Conservation (phyloP, 2,797 vertebrate species). For the Pipistrellus pipistrellus region DNA sequence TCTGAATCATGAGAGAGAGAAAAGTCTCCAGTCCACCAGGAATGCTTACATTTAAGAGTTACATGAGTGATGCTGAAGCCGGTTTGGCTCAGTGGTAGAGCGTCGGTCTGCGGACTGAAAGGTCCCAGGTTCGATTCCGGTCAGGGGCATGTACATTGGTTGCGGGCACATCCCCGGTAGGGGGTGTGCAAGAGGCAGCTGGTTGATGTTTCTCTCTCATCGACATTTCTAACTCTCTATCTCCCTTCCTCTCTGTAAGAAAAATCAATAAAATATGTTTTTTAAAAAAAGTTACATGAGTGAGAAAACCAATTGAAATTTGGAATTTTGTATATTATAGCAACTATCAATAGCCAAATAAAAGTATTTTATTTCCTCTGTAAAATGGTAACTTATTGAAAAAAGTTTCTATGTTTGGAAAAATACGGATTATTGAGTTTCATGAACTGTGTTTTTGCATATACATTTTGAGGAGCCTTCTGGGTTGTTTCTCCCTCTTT, state of each 20-base stretch:
- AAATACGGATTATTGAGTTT: not conserved
- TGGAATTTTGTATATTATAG: not conserved
- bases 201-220: no score
- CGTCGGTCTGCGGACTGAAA: no score
- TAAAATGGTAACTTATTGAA: not conserved
- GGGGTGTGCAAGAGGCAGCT: no score
- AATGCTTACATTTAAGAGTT: not conserved
- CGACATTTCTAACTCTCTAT: no score
- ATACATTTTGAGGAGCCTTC: not conserved
- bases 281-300: not conserved
- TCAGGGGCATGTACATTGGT: no score
- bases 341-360: not conserved
- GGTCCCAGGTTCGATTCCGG: no score
- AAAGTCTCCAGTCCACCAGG: not conserved
- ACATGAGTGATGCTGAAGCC: not conserved
- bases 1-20: not conserved
- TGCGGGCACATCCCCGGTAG: no score
- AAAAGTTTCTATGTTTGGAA: not conserved
- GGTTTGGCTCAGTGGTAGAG: no score
- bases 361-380: not conserved
- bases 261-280: no score
- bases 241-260: no score
- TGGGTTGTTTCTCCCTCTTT: not conserved
- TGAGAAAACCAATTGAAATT: not conserved
- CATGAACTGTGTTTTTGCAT: not conserved